Base-by-base conservation (phyloP, 37 sponge, comb jelly and placozoan genomes). In the Axinella damicornis region DNA sequence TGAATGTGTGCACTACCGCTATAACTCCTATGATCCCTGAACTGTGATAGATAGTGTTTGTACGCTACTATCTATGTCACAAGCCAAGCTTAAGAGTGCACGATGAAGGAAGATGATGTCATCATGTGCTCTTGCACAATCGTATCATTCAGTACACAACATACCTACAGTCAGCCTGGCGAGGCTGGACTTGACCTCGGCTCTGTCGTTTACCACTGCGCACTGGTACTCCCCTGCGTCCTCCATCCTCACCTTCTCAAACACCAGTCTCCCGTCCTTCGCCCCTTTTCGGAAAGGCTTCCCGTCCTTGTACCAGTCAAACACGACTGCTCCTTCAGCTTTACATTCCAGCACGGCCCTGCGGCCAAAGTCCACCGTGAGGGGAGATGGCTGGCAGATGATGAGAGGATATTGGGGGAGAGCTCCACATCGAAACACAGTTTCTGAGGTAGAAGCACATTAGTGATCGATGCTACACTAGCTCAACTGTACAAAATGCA, bases 251-350 rank as follows among this genome's bases (percentile, higher is more conserved):
- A 60, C 62, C 0, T 13, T 22, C 14, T 58, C 20, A 15, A 82
- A 15, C 52, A 61, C 64, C 18, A 82, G 41, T 5, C 20, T 57
- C 1, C 83, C 72, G 13, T 27, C 11, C 5, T 16, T 36, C 52
- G 65, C 28, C 14, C 38, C 53, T 25, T 38, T 5, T 37, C 38
- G n/a, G 2, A n/a, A 65, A 25, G 39, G 52, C 1, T 39, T 18
- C 12, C 66, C 65, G 22, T 78, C 18, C 66, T 46, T 78, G 79
- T 65, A 71, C 83, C 83, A 82, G 46, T 82, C 83, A 58, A 72
- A 82, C 6, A 33, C 24, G 38, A 72, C 59, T 17, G 72, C 34
- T 5, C 83, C 27, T 14, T 20, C 52, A 38, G 73, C 83, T 30
- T 9, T 2, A 54, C 83, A 82, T 27, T 61, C 22, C 20, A 82